phyloP scores from a whole-genome alignment of 1,140 invertebrate genomes.

The Gryllus bimaculatus region DNA sequence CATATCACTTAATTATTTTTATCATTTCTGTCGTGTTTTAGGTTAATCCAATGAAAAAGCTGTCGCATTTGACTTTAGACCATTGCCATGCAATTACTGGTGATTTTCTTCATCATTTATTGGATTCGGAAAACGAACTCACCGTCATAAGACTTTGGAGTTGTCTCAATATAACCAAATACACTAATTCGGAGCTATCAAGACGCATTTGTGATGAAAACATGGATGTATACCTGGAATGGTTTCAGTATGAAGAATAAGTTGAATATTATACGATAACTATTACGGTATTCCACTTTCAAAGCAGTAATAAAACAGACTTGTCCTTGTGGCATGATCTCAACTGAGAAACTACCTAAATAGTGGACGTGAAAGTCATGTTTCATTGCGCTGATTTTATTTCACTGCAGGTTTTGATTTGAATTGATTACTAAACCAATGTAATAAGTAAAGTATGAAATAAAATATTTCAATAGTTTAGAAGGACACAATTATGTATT shows the following conservation, averaged over 20 bases:
- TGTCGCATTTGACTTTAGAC: constrained; percentile 29
- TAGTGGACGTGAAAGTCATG: too few relatives aligned
- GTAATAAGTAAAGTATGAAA: too few relatives aligned
- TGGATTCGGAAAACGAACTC: constrained; percentile 29
- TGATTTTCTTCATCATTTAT: constrained; percentile 24
- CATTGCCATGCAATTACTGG: constrained; percentile 27
- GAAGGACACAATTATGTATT: too few relatives aligned
- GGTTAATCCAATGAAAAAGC: constrained; percentile 29
- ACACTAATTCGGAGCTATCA: constrained; percentile 20
- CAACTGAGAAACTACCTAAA: too few relatives aligned
- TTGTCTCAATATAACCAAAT: constrained; percentile 27
- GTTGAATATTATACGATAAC: neutral
- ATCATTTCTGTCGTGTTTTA: constrained; percentile 17
- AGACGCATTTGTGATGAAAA: constrained; percentile 26
- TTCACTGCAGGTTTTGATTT: too few relatives aligned
- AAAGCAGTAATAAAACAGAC: too few relatives aligned
- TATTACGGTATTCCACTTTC: too few relatives aligned
- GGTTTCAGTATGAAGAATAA: constrained; percentile 25
- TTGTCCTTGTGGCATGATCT: too few relatives aligned
- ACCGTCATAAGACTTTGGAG: constrained; percentile 29
- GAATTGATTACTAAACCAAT: too few relatives aligned
- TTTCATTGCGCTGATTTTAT: too few relatives aligned
- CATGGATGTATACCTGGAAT: constrained; percentile 30
- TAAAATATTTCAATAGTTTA: too few relatives aligned
- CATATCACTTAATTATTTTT: too few relatives aligned